Evolutionary conservation across 2,797 vertebrate genomes (phyloP).

Genomic region (Salmo trutta): DNA sequence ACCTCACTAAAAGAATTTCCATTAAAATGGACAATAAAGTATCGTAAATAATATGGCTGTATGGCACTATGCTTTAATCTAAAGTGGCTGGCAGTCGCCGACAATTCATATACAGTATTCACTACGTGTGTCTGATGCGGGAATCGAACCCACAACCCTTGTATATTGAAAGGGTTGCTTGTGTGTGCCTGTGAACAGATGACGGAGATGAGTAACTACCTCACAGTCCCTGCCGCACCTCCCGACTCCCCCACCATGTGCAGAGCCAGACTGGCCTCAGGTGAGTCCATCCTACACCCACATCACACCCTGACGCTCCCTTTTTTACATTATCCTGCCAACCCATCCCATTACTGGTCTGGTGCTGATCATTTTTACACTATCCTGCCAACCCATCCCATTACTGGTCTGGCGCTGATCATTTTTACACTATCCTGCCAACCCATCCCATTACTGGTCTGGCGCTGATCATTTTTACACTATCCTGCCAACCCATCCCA

Average conservation of each 20-base stretch:
- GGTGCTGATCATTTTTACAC: no score
- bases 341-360: no score
- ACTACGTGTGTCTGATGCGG: background rate
- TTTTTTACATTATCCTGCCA: no score
- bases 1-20: background rate
- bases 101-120: background rate
- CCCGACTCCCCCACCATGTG: slow-evolving; percentile 88
- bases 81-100: background rate
- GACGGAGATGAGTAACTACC: slow-evolving; percentile 86
- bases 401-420: no score
- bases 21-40: background rate
- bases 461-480: no score
- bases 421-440: no score
- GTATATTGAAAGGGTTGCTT: background rate
- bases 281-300: slow-evolving; percentile 65
- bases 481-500: no score
- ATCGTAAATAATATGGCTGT: background rate
- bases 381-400: no score
- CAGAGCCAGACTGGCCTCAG: slow-evolving; percentile 89
- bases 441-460: no score
- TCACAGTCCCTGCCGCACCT: slow-evolving; percentile 86
- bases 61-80: background rate
- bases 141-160: background rate
- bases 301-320: background rate
- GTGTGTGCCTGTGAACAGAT: slow-evolving; percentile 45